phyloP scores from a whole-genome alignment of 2,888 invertebrate species.

The Sphecodes monilicornis region DNA sequence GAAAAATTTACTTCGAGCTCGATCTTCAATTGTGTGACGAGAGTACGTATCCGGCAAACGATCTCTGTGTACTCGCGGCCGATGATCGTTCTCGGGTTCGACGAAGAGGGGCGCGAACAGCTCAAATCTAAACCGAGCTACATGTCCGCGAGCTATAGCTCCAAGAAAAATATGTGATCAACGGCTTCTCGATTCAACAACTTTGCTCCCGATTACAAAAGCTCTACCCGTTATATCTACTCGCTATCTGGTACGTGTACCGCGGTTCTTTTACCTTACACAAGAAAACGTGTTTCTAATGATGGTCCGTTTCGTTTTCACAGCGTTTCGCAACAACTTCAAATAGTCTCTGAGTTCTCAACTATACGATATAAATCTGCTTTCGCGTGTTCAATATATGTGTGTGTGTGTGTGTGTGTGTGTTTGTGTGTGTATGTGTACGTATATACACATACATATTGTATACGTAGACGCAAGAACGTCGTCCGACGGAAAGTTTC shows the following conservation, averaged over 20 bases:
- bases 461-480: neutral
- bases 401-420: no score
- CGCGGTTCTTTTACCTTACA: slow-evolving; percentile 44
- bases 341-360: slow-evolving; percentile 76
- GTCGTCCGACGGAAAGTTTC: neutral
- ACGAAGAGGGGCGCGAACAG: neutral
- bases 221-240: slow-evolving; percentile 15
- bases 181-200: slow-evolving; percentile 49
- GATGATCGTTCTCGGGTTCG: slow-evolving; percentile 1
- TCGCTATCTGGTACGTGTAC: slow-evolving; percentile 32
- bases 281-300: slow-evolving; percentile 68
- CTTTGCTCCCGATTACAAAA: slow-evolving; percentile 63
- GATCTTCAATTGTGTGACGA: neutral
- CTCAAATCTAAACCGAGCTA: slow-evolving; percentile 49
- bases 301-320: slow-evolving; percentile 79
- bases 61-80: slow-evolving; percentile 1
- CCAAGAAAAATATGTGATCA: slow-evolving; percentile 43
- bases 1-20: neutral
- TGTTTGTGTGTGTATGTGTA: no score
- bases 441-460: neutral
- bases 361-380: slow-evolving; percentile 47
- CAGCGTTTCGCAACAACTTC: slow-evolving; percentile 76
- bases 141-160: slow-evolving; percentile 52
- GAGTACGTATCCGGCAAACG: neutral
- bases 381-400: neutral